Evolutionary conservation across 2,113 vertebrate genomes (phyloP), one percentile per base, ranked within the genome.

Genomic region (Gorsachius goisagi): DNA sequence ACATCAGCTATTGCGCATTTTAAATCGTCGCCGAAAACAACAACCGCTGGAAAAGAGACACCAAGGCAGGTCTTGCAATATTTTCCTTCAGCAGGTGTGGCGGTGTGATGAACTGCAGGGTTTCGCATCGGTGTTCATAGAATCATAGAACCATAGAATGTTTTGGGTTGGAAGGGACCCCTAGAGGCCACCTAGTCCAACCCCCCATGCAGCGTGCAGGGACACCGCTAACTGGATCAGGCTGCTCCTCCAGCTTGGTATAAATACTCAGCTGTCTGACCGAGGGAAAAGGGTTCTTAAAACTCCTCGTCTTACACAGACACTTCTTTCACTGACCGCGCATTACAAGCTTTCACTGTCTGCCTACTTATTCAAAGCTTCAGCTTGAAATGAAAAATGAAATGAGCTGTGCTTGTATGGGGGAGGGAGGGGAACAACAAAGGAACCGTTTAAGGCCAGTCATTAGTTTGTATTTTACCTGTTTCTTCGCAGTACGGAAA

Each of bases 1-100:
- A 74, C 76, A 97, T 96, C 95, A 80, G 32, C 72, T n/a, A 18
- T 90, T 88, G 80, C 95, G 52, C 84, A 12, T 52, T 91, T 89
- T 78, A 80, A 95, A 87, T 88, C 15, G 24, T 63, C 14, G 28
- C 62, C 5, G n/a, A 39, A 82, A 96, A 11, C 60, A 75, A 78
- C 73, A 63, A 52, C 79, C 28, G 47, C 78, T 89, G 79, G 95
- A 95, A 88, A 94, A 80, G 64, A 84, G 85, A 47, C 88, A 90
- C 52, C 82, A 68, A 16, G 64, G 50, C 78, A 68, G 68, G 50
- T 30, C 91, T 93, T 63, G 92, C 69, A 37, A 20, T 82, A 37
- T 53, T 95, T 92, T 72, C 92, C 77, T 94, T 95, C 67, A 12
- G 58, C 53, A 66, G 94, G 90, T 87, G 66, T 79, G 87, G 52